Evolutionary conservation across 2,888 invertebrate genomes (phyloP).

Genomic region (Phaedon cochleariae): DNA sequence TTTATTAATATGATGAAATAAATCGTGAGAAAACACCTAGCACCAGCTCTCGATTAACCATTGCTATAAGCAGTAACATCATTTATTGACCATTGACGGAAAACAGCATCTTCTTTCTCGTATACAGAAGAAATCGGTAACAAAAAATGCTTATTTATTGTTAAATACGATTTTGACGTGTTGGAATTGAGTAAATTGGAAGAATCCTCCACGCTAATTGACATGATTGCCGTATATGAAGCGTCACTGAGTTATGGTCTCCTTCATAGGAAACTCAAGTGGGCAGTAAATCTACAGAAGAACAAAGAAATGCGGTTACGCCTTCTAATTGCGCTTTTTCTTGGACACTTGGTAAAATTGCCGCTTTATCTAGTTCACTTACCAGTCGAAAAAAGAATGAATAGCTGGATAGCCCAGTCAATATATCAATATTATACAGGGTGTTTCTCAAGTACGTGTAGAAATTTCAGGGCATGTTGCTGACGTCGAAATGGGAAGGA

Average conservation of each 20-base stretch:
- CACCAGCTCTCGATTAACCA: background rate
- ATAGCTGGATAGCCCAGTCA: background rate
- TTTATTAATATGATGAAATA: background rate
- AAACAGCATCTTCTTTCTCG: slow-evolving; percentile 4
- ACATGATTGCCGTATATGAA: slow-evolving; percentile 48
- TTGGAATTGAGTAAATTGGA: slow-evolving; percentile 35
- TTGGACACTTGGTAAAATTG: slow-evolving; percentile 26
- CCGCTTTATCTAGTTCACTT: slow-evolving; percentile 35
- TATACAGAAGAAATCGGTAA: slow-evolving; percentile 11
- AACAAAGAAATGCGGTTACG: slow-evolving; percentile 50
- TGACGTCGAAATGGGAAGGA: too few relatives aligned
- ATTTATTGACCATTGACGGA: background rate
- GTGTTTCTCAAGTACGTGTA: too few relatives aligned
- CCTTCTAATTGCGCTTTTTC: slow-evolving; percentile 49
- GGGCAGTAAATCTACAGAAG: slow-evolving; percentile 48
- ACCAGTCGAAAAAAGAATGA: background rate
- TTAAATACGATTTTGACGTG: slow-evolving; percentile 35
- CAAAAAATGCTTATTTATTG: slow-evolving; percentile 13
- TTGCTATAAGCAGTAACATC: background rate
- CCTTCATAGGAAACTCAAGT: slow-evolving; percentile 45
- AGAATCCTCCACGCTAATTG: slow-evolving; percentile 48
- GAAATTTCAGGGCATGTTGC: too few relatives aligned
- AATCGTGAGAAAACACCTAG: background rate
- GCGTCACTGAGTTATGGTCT: slow-evolving; percentile 43
- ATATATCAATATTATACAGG: background rate